Base-by-base conservation (phyloP, 2,113 vertebrate species). In the Muntiacus reevesi region DNA sequence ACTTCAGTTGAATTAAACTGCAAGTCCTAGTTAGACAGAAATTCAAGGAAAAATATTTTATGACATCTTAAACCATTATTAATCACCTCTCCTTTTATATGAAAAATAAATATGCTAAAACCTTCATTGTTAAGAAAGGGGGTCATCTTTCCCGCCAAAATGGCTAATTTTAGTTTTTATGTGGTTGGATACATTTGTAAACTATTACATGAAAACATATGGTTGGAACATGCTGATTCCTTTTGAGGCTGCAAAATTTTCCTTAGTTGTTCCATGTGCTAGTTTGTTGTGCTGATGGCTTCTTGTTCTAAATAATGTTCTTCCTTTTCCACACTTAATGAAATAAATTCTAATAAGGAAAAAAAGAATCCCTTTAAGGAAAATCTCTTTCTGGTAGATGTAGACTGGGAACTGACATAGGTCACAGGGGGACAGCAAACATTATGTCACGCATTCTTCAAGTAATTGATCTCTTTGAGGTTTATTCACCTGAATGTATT, bases 151-250 rank as follows among this genome's bases (percentile, higher is more conserved):
- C 83, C 93, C 84, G 93, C 96, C 98, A 97, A 98, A 98, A 97
- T 88, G 67, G 93, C 98, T 99, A 98, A 98, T 98, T 98, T 99
- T 99, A 98, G 97, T 95, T 90, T 96, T 98, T 98, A 97, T 98
- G 97, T 97, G 97, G 95, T 96, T 97, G 96, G 98, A 98, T 97
- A 96, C 97, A 98, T 98, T 98, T 98, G 97, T 96, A 98, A 98
- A 96, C 59, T 97, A 98, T 98, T 98, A 98, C 95, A 98, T 92
- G 88, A 98, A 98, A 98, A 98, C 98, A 99, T 95, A 98, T 97
- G 98, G 96, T 97, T 98, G 98, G 94, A 98, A 98, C 96, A 97
- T 92, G 94, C 89, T 97, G 96, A 97, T 91, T 98, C 84, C 97
- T 98, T 98, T 97, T 98, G 81, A 97, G 98, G 84, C 89, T 93